These are phyloP conservation scores for Danionella dracula DNA, from an alignment of 2,797 vertebrate species.

Conservation along the genomic window DNA sequence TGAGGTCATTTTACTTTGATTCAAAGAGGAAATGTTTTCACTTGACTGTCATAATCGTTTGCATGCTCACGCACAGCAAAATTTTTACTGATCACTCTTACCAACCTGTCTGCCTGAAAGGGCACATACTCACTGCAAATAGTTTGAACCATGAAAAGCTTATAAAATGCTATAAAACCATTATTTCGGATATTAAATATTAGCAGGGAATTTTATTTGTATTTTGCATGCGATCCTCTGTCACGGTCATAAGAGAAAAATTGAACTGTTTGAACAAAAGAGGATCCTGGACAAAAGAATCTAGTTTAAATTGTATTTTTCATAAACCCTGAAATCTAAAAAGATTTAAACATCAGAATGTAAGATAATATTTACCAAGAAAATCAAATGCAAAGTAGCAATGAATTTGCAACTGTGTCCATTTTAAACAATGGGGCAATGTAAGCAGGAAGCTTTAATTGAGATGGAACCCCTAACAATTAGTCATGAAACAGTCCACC, in stretches of 20 bases:
- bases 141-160: not conserved
- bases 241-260: no score
- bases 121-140: not conserved
- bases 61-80: not conserved
- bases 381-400: no score
- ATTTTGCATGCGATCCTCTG: no score
- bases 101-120: not conserved
- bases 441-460: slow-evolving; percentile 34
- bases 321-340: no score
- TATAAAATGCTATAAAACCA: not conserved
- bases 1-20: not conserved
- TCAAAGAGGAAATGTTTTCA: not conserved
- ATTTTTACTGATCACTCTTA: not conserved
- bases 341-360: no score
- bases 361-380: no score
- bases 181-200: no score
- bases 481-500: slow-evolving; percentile 49
- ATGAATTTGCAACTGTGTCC: slow-evolving; percentile 31
- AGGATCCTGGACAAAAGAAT: no score
- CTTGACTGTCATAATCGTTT: slow-evolving; percentile 13
- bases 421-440: slow-evolving; percentile 30
- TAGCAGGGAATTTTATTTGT: no score
- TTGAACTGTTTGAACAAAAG: no score
- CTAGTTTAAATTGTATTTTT: no score
- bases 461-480: slow-evolving; percentile 30